Evolutionary conservation across 2,888 invertebrate genomes (phyloP), one percentile per base, ranked within the genome.

Genomic region (Thecocarcelia acutangulata): DNA sequence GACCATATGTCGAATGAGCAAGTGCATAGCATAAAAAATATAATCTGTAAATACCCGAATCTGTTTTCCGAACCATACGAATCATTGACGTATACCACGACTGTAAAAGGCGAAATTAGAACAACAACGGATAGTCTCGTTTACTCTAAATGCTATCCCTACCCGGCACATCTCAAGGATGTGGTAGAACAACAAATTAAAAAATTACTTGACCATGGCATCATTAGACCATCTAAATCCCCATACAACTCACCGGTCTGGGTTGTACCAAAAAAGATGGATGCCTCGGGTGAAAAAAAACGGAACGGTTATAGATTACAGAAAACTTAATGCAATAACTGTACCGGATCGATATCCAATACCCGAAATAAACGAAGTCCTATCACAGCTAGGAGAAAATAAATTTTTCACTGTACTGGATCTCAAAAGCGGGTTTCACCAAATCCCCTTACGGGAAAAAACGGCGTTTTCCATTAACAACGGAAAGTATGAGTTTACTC

Each of bases 241-340:
- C n/a, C n/a, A n/a, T n/a, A n/a, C n/a, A n/a, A n/a, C n/a, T n/a
- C n/a, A n/a, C n/a, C n/a, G n/a, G n/a, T n/a, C n/a, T n/a, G n/a
- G n/a, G n/a, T n/a, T 77, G 70, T 80, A 11, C 66, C 56, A 13
- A 81, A 83, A 12, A 77, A 80, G 70, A 19, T 44, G 11, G 78
- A 83, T 63, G 13, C 50, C 17, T 66, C 72, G n/a, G 75, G 79
- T 13, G 12, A 0, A 42, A 59, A 13, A 42, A 59, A 59, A 13
- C 40, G 21, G 69, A 56, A 44, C 33, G 13, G 66, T 66, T 17
- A 48, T 66, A 2, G 66, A 52, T 52, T 66, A 33, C 40, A 68
- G 68, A n/a, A 68, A 56, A 15, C 52, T 48, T n/a, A n/a, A n/a
- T n/a, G n/a, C n/a, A n/a, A n/a, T n/a, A n/a, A n/a, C n/a, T n/a